Conservation (phyloP, 2,113 vertebrate genomes). For the Rhabdomys dilectus region DNA sequence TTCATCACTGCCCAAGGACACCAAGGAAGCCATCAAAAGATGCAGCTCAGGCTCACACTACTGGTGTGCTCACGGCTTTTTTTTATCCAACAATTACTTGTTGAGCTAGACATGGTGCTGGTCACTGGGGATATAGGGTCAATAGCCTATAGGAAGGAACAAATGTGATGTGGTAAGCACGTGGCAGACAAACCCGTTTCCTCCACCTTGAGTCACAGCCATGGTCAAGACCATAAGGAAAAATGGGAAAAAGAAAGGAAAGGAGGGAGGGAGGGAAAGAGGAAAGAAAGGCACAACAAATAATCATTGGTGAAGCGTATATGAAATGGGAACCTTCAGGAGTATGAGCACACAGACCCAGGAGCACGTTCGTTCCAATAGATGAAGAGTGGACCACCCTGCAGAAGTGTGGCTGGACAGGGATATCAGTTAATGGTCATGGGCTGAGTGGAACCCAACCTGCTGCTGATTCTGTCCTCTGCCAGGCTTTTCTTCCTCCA, state of each 20-base stretch:
- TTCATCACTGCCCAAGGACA: constrained; percentile 29
- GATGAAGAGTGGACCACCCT: background rate
- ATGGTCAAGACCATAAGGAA: background rate
- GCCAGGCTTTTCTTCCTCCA: background rate
- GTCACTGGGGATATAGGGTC: background rate
- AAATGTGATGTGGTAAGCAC: too few relatives aligned
- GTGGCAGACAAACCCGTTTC: background rate
- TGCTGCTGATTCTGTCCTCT: background rate
- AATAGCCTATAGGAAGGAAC: background rate
- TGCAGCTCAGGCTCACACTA: background rate
- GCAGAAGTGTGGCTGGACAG: background rate
- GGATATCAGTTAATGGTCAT: too few relatives aligned
- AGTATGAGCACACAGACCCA: background rate
- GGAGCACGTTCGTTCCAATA: background rate
- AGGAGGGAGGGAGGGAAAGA: background rate
- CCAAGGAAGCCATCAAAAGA: background rate
- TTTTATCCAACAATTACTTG: background rate
- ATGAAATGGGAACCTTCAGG: background rate
- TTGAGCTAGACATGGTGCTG: background rate
- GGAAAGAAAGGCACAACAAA: background rate
- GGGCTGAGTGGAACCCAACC: background rate
- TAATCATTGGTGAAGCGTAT: too few relatives aligned
- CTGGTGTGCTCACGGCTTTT: background rate
- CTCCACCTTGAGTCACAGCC: background rate
- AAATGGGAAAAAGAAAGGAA: too few relatives aligned